These are phyloP conservation scores for Dipodomys spectabilis DNA, from an alignment of 2,113 vertebrate genomes.

Conservation along the genomic window DNA sequence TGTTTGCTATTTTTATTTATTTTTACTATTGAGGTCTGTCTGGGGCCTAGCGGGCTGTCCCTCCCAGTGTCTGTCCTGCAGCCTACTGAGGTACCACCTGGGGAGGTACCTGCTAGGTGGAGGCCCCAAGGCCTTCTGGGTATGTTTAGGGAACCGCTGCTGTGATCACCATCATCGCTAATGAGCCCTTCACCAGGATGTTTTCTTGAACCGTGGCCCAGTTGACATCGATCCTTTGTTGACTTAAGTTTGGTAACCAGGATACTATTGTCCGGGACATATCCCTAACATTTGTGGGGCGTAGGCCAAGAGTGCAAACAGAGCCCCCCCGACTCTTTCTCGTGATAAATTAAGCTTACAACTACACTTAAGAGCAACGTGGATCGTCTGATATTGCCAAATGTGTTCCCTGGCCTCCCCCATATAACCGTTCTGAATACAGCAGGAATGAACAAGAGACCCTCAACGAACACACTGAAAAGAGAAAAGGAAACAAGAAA, in stretches of 20 bases:
- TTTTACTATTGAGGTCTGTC: neutral
- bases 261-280: neutral
- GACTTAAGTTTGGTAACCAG: conserved; percentile 43
- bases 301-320: neutral
- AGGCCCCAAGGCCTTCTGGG: neutral
- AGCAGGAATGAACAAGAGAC: neutral
- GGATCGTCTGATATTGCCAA: neutral
- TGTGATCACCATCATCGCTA: neutral
- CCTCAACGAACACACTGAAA: neutral
- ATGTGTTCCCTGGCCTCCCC: neutral
- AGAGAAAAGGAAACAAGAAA: neutral
- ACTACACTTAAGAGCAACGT: neutral
- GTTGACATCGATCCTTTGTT: neutral
- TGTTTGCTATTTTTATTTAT: no score
- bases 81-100: neutral
- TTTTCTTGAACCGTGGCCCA: conserved; percentile 54
- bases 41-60: neutral
- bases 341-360: neutral
- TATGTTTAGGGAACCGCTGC: neutral
- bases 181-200: neutral
- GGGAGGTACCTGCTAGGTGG: neutral
- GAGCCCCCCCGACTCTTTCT: neutral
- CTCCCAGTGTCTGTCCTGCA: neutral
- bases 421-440: neutral
- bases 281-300: neutral